Evolutionary conservation across 2,797 vertebrate species (phyloP).

Genomic region (Mormyrus proboscirostris): DNA sequence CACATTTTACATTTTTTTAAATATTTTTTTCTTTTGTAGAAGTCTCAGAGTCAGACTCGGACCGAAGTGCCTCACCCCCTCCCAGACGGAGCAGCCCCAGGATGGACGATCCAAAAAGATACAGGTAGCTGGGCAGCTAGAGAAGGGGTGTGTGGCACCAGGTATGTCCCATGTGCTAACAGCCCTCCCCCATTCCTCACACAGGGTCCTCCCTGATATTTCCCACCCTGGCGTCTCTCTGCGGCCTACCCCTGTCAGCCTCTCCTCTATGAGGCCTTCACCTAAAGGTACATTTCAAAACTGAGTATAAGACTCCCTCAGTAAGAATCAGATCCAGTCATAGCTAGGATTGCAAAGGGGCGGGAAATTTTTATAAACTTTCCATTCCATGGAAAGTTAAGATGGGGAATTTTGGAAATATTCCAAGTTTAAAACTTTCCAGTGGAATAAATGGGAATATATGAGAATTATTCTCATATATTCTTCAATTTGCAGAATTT

Average conservation of each 20-base stretch:
- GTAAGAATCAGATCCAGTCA: not conserved
- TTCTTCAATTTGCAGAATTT: not conserved
- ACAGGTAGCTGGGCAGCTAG: slow-evolving; percentile 53
- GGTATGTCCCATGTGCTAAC: not conserved
- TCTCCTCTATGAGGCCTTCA: slow-evolving; percentile 54
- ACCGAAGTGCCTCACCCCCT: slow-evolving; percentile 52
- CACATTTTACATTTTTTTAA: no score
- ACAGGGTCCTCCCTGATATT: slow-evolving; percentile 62
- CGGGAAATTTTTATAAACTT: not conserved
- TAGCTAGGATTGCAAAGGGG: not conserved
- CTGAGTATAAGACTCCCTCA: not conserved
- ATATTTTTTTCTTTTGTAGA: slow-evolving; percentile 30
- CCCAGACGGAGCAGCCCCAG: slow-evolving; percentile 44
- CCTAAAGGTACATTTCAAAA: slow-evolving; percentile 48
- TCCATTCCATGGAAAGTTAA: not conserved
- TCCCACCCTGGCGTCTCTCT: slow-evolving; percentile 38
- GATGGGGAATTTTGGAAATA: not conserved
- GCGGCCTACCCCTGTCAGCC: slow-evolving; percentile 50
- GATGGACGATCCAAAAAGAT: slow-evolving; percentile 48
- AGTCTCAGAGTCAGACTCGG: slow-evolving; percentile 66
- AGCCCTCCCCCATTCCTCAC: not conserved
- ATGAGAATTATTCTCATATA: not conserved
- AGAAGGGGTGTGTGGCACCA: not conserved
- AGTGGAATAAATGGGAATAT: not conserved
- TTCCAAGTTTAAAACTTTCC: not conserved